Base-by-base conservation (phyloP, 2,797 vertebrate genomes). In the Mus minutoides region DNA sequence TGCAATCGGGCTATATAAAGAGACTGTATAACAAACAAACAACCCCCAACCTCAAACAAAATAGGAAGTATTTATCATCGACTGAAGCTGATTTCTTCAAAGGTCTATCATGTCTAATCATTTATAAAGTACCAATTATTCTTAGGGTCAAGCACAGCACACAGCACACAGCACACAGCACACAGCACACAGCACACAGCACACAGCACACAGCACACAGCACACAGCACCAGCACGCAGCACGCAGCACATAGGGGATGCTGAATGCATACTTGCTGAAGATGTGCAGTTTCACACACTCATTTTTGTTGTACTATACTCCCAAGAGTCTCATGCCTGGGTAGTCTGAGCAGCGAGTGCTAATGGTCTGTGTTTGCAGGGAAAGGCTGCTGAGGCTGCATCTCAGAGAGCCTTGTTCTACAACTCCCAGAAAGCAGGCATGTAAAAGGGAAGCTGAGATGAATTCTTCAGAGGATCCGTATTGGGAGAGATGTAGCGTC, bases 91-190 rank as follows among this genome's bases (percentile, higher is more conserved):
- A 87, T 46, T 76, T 96, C 24, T 76, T 86, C 40, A 46, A 78
- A 89, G 73, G 64, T 75, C 62, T 34, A 60, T 43, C 76, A 83
- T 49, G 64, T 34, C 22, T 60, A 21, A 90, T n/a, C n/a, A n/a
- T 94, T 91, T 84, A 79, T 83, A 71, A 84, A 86, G 37, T 46
- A 13, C 43, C 43, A 88, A 40, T 90, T 76, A 69, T 94, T 89
- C 54, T 91, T 11, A 71, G 64, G 54, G 52, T 19, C 22, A 64
- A 90, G 24, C n/a, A 54, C 13, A 67, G 67, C 22, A 17, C 8
- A 34, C 19, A 24, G 56, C 14, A 56, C n/a, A 43, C 0, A 40
- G 67, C 22, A 17, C 8, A 34, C 19, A 24, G 56, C 14, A 56
- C n/a, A 43, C 0, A 40, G n/a, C n/a, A n/a, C n/a, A 54, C 13